These are phyloP conservation scores for Microchrysa polita DNA, from an alignment of 2,888 invertebrate species.

Conservation along the genomic window DNA sequence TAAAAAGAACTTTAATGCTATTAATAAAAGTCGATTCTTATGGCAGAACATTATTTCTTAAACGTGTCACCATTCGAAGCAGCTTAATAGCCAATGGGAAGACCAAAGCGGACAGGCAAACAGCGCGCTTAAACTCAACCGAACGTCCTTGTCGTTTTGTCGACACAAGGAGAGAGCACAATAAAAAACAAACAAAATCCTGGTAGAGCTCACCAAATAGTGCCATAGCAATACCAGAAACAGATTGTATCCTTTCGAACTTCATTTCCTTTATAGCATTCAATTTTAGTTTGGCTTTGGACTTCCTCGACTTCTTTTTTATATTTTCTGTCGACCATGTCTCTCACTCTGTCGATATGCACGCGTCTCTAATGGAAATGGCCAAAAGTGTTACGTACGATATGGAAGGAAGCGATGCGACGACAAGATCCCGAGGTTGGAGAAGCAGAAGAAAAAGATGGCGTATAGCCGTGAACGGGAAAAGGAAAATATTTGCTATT, in stretches of 20 bases:
- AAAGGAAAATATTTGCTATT: conserved; percentile 27
- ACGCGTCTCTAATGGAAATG: conserved; percentile 18
- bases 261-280: conserved; percentile 36
- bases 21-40: conserved; percentile 5
- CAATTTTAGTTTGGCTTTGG: conserved; percentile 27
- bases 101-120: too few relatives aligned
- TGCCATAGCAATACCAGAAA: not conserved
- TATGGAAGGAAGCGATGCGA: not conserved
- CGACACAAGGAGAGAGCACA: not conserved
- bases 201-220: not conserved
- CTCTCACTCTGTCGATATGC: not conserved
- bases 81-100: too few relatives aligned
- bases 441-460: not conserved
- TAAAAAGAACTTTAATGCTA: not conserved
- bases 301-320: not conserved
- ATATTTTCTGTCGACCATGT: not conserved
- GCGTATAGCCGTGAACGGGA: not conserved
- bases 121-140: too few relatives aligned
- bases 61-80: not conserved
- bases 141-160: too few relatives aligned
- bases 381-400: too few relatives aligned
- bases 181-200: not conserved
- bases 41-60: not conserved
- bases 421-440: not conserved
- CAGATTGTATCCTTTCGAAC: conserved; percentile 23